Evolutionary conservation across 2,113 vertebrate genomes (phyloP).

Genomic region (Poeciliopsis retropinna): DNA sequence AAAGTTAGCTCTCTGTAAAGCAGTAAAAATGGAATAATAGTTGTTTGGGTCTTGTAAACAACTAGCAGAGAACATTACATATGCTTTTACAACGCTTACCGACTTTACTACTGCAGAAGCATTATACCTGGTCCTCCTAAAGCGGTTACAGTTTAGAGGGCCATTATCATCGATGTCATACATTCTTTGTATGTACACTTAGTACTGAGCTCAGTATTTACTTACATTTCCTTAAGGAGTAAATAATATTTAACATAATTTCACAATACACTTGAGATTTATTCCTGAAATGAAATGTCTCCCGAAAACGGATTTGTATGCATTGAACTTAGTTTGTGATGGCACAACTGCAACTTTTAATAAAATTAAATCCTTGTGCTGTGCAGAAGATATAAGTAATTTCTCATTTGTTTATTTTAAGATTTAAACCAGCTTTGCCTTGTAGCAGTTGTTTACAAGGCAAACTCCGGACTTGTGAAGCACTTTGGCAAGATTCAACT

Average conservation of each 20-base stretch:
- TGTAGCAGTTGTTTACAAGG: too few species aligned
- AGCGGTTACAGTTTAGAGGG: not conserved
- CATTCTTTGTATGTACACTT: not conserved
- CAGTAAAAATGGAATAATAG: not conserved
- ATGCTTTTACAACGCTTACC: not conserved
- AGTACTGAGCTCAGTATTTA: not conserved
- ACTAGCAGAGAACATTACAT: not conserved
- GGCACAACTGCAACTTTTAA: not conserved
- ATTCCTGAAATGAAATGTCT: not conserved
- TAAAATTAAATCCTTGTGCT: too few species aligned
- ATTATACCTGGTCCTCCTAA: not conserved
- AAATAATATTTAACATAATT: not conserved
- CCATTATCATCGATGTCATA: not conserved
- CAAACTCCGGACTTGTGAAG: too few species aligned
- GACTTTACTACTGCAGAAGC: not conserved
- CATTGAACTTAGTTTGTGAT: not conserved
- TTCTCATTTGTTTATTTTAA: too few species aligned
- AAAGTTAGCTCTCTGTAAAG: not conserved
- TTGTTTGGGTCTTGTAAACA: not conserved
- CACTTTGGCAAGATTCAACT: too few species aligned
- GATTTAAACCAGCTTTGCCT: too few species aligned
- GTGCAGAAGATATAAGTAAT: too few species aligned
- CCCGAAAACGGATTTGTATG: too few species aligned
- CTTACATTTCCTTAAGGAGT: not conserved
- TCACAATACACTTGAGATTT: too few species aligned